Conservation (phyloP, 1,140 invertebrate species). For the Leptopilina clavipes region DNA sequence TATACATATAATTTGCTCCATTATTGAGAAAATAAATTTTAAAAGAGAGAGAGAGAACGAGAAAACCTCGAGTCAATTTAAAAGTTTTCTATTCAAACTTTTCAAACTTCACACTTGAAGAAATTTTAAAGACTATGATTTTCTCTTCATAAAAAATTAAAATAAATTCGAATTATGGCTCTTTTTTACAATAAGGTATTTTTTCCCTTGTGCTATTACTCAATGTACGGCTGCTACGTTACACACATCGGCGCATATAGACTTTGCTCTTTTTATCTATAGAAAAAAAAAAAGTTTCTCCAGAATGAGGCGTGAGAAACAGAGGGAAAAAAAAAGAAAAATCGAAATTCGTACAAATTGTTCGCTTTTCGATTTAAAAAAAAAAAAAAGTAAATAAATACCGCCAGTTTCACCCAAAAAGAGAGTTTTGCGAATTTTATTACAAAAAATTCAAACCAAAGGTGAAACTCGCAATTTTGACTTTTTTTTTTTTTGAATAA, state of each 20-base stretch:
- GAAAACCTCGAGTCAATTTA: too few species aligned
- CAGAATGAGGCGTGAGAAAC: not conserved
- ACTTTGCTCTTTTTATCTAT: slow-evolving; percentile 10
- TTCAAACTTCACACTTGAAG: not conserved
- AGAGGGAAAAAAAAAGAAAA: not conserved
- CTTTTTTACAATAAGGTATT: slow-evolving; percentile 25
- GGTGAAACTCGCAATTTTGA: slow-evolving; percentile 5
- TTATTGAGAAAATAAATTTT: too few species aligned
- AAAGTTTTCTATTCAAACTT: too few species aligned
- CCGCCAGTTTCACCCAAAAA: not conserved
- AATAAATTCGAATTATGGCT: not conserved
- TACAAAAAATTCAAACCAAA: not conserved
- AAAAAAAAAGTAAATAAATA: not conserved
- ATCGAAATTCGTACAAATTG: not conserved
- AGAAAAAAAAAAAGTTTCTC: not conserved
- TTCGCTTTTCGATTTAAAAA: slow-evolving; percentile 16
- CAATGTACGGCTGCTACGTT: slow-evolving; percentile 31
- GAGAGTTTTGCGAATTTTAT: not conserved
- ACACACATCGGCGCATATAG: slow-evolving; percentile 24
- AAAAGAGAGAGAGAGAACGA: too few species aligned
- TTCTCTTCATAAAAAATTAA: slow-evolving; percentile 1
- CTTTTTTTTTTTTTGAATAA: slow-evolving; percentile 28
- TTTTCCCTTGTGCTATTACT: slow-evolving; percentile 27
- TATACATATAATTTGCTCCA: too few species aligned
- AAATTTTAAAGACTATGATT: slow-evolving; percentile 2